Percentiles rank a stretch among this genome's conserved stretches.
These are phyloP conservation scores for Lepus oiostolus DNA, from an alignment of 2,797 vertebrate species.

Conservation along the genomic window DNA sequence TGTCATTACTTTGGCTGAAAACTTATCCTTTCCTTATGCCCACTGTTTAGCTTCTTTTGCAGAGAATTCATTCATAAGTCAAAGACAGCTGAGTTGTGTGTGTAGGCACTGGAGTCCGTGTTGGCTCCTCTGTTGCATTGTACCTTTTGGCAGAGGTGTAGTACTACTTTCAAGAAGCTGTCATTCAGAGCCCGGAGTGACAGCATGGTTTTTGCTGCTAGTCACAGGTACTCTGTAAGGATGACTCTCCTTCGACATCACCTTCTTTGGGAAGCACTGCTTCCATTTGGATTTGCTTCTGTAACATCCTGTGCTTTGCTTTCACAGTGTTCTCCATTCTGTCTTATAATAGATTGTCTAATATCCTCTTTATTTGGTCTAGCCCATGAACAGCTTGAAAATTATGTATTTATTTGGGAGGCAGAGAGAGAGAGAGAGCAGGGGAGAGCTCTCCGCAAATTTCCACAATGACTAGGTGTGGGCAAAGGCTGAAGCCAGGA, in stretches of 20 bases:
- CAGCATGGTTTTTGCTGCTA: background rate
- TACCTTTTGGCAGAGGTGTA: slow-evolving; percentile 43
- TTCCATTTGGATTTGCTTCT: background rate
- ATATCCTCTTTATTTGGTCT: background rate
- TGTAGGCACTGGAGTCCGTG: background rate
- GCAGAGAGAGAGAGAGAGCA: too few species aligned
- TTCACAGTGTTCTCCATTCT: background rate
- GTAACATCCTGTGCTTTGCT: background rate
- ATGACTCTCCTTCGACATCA: background rate
- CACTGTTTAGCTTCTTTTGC: background rate
- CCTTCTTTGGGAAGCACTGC: background rate
- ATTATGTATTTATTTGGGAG: too few species aligned
- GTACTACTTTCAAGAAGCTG: slow-evolving; percentile 40
- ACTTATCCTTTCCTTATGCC: background rate
- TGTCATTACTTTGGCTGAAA: slow-evolving; percentile 29
- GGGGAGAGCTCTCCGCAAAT: too few species aligned
- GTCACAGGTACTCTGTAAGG: background rate
- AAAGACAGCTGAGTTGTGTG: background rate
- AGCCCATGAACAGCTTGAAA: background rate
- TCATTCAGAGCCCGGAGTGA: background rate
- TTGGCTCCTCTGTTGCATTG: background rate
- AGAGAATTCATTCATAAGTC: slow-evolving; percentile 4
- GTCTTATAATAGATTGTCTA: background rate
- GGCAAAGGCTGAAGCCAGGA: too few species aligned
- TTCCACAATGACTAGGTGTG: too few species aligned